Evolutionary conservation across 2,113 vertebrate genomes (phyloP).

Genomic region (Dicentrarchus labrax): DNA sequence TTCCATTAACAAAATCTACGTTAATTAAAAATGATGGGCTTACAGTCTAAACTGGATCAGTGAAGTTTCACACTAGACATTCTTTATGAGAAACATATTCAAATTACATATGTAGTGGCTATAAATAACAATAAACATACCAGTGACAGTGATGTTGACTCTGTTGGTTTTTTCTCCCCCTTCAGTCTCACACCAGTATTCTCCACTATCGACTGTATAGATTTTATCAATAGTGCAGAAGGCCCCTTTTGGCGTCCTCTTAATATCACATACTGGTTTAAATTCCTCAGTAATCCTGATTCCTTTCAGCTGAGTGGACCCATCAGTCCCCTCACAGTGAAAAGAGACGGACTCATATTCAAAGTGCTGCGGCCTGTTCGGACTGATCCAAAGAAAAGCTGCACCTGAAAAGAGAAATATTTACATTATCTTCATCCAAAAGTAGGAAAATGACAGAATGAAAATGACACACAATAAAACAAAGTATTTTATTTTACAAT

Average conservation of each 20-base stretch:
- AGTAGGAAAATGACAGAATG: too few relatives aligned
- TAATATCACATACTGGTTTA: rapidly evolving
- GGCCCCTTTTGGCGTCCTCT: rapidly evolving
- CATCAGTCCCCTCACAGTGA: background rate
- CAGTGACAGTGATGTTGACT: background rate
- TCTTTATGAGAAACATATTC: too few relatives aligned
- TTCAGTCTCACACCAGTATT: constrained; percentile 44
- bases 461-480: too few relatives aligned
- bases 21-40: too few relatives aligned
- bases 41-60: too few relatives aligned
- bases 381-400: background rate
- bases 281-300: rapidly evolving
- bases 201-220: background rate
- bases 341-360: background rate
- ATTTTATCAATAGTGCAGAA: rapidly evolving
- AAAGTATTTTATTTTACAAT: too few relatives aligned
- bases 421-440: too few relatives aligned
- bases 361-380: background rate
- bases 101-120: background rate
- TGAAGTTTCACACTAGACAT: too few relatives aligned
- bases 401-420: background rate
- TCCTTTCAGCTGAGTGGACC: background rate
- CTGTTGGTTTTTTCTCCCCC: rapidly evolving
- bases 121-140: background rate
- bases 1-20: too few relatives aligned